Evolutionary conservation across 2,113 vertebrate genomes (phyloP).

Genomic region (Indicator maculatus): DNA sequence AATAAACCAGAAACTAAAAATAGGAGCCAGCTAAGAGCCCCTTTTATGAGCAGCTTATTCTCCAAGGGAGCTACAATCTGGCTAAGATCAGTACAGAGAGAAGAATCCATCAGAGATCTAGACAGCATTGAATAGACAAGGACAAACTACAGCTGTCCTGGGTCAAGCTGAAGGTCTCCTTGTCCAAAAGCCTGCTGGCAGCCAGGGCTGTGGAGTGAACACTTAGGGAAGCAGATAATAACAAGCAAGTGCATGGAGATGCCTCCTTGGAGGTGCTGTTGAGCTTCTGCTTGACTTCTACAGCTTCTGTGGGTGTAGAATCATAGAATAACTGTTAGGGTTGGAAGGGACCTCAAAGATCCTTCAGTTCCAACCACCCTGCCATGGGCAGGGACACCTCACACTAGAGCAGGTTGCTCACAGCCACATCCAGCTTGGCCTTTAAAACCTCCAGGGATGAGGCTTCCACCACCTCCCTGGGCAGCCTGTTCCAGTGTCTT

Average conservation of each 20-base stretch:
- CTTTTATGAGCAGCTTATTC: not conserved
- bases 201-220: not conserved
- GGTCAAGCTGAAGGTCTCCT: not conserved
- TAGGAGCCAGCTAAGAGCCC: not conserved
- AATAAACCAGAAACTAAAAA: conserved; percentile 34
- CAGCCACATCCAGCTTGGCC: too few species aligned
- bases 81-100: not conserved
- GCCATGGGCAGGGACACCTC: too few species aligned
- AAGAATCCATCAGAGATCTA: not conserved
- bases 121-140: not conserved
- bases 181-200: not conserved
- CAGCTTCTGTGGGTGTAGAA: not conserved
- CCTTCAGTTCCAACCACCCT: too few species aligned
- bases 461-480: too few species aligned
- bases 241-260: not conserved
- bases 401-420: too few species aligned
- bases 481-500: too few species aligned
- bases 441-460: too few species aligned
- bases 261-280: not conserved
- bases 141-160: not conserved
- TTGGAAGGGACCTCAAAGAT: too few species aligned
- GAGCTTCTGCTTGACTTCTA: not conserved
- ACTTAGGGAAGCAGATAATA: not conserved
- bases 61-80: not conserved
- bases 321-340: too few species aligned